These are phyloP conservation scores for Echeneis naucrates DNA, from an alignment of 2,797 vertebrate species.

Conservation along the genomic window DNA sequence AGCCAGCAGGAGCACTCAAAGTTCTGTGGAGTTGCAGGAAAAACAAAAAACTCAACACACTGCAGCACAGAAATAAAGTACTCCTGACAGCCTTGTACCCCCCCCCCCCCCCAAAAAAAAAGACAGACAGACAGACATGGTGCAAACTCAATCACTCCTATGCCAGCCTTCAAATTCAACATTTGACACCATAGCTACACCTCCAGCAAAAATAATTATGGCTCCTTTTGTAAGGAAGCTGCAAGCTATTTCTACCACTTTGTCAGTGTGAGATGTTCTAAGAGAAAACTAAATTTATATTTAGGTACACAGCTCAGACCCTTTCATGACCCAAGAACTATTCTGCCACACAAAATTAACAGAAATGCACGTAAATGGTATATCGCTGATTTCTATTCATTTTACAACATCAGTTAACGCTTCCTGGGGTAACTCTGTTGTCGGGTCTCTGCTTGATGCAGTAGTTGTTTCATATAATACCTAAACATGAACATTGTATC, in stretches of 20 bases:
- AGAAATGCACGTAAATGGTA: background rate
- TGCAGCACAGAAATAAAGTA: background rate
- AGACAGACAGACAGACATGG: too few relatives aligned
- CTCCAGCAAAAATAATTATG: background rate
- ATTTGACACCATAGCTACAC: background rate
- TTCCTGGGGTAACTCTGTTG: background rate
- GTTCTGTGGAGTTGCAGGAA: background rate
- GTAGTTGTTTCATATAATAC: background rate
- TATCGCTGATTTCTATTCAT: background rate
- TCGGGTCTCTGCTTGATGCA: background rate
- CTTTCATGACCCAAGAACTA: background rate
- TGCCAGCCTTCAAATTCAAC: background rate
- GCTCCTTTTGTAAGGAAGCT: constrained; percentile 1
- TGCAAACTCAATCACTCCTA: background rate
- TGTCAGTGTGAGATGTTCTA: background rate
- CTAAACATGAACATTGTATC: background rate
- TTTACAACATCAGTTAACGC: background rate
- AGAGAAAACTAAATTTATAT: background rate
- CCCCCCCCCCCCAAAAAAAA: too few relatives aligned
- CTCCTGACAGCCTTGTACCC: background rate
- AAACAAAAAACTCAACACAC: background rate
- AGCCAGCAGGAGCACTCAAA: constrained; percentile 11
- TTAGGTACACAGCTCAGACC: constrained; percentile 1
- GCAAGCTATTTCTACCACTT: background rate
- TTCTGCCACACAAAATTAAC: background rate